phyloP scores from a whole-genome alignment of 2,797 vertebrate species.

The Carcharodon carcharias region DNA sequence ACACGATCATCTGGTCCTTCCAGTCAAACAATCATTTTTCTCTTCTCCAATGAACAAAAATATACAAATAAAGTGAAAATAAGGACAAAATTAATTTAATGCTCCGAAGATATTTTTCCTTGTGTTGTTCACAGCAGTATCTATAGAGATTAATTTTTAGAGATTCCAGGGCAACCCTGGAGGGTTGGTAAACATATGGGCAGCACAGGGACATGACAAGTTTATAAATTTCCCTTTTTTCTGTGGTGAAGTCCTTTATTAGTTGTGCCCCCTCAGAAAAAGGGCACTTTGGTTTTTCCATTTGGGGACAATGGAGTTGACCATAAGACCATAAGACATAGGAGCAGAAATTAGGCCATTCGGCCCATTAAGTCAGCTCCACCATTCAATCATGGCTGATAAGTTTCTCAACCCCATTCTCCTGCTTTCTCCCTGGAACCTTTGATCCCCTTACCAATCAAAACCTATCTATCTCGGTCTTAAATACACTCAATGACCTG shows the following conservation, averaged over 20 bases:
- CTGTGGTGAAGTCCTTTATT: not conserved
- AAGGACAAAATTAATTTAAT: not conserved
- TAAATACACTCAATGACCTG: no score
- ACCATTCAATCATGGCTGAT: no score
- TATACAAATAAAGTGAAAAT: not conserved
- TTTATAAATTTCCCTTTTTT: not conserved
- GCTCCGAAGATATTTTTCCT: not conserved
- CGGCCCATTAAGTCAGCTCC: no score
- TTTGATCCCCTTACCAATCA: no score
- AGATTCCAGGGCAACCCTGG: not conserved
- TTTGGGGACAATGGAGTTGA: not conserved
- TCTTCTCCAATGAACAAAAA: not conserved
- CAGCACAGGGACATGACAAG: not conserved
- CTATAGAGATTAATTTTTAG: not conserved
- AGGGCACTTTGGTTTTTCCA: not conserved
- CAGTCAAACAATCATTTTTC: no score
- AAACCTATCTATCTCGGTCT: no score
- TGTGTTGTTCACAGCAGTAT: not conserved
- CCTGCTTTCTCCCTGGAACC: no score
- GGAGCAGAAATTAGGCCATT: no score
- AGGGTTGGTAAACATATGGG: not conserved
- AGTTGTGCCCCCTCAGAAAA: not conserved
- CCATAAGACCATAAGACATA: no score
- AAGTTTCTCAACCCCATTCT: no score
- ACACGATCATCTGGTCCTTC: no score